Conservation (phyloP, 1,140 invertebrate genomes). For the Orchesella cincta region DNA sequence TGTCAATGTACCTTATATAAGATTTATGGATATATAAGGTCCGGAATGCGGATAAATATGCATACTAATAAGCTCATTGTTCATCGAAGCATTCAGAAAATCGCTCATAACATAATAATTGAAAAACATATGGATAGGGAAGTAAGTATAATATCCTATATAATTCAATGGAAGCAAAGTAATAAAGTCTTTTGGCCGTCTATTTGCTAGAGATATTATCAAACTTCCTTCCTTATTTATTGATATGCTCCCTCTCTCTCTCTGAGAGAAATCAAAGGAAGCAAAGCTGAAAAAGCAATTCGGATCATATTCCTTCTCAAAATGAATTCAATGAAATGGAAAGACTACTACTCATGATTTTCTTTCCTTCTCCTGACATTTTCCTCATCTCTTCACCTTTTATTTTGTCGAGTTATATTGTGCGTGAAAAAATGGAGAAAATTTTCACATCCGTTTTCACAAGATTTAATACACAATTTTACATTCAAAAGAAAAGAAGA, state of each 20-base stretch:
- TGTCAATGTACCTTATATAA: no score
- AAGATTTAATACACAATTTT: not conserved
- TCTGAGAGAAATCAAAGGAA: no score
- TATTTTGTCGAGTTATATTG: conserved; percentile 4
- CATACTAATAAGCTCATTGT: no score
- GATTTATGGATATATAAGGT: no score
- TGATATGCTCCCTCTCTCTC: no score
- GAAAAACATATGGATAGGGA: not conserved
- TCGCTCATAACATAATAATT: no score
- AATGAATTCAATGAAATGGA: not conserved
- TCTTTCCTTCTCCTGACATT: not conserved
- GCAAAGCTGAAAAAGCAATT: not conserved
- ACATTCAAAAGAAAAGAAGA: not conserved
- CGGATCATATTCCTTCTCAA: not conserved
- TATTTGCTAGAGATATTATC: not conserved
- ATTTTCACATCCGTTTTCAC: conserved; percentile 7
- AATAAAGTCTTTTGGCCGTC: not conserved
- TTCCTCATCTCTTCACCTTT: conserved; percentile 8
- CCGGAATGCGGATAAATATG: no score
- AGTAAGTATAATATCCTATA: no score
- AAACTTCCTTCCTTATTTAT: not conserved
- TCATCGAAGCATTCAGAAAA: no score
- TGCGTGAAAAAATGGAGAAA: not conserved
- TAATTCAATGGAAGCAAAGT: not conserved
- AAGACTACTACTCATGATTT: not conserved